Evolutionary conservation across 2,888 invertebrate genomes (phyloP), one percentile per base, ranked within the genome.

Genomic region (Chrysolina haemoptera): DNA sequence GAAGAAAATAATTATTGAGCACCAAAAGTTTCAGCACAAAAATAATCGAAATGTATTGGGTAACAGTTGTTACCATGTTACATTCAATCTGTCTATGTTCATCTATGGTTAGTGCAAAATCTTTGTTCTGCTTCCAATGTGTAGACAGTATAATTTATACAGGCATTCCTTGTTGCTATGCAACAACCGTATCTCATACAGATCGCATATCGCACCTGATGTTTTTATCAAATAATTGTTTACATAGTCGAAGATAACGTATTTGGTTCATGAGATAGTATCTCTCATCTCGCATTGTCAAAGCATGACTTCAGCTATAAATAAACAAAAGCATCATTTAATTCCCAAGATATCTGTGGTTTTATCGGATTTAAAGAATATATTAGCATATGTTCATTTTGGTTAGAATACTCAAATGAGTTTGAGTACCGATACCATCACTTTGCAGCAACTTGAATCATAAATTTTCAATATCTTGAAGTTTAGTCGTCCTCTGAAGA

Each of bases 391-490:
- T 67, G 53, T 67, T 67, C 53, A 53, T 67, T 67, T 67, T 67
- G 67, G 67, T 53, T 53, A 27, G 67, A 67, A 67, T 67, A 67
- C 53, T 67, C 67, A 67, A 67, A 67, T 67, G 55, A 67, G 53
- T 67, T 67, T 53, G 53, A 35, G 14, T 53, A 18, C 53, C 41
- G 73, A 76, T 76, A 76, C 64, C 70, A 68, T 76, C 73, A 70
- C 73, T 76, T 71, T 73, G 53, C 70, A 67, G 67, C 67, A 75
- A 78, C 74, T 78, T 79, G 78, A 79, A 77, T 78, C 78, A 80
- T 80, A 79, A 80, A 80, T 80, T 79, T 79, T 78, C 77, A 80
- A 77, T 80, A 79, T 75, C 77, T 74, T 64, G 55, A 73, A 71
- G 64, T 76, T 76, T 71, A 70, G 71, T 65, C 71, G 69, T 75